Evolutionary conservation across 1,140 invertebrate species (phyloP).

Genomic region (Psix sp.): DNA sequence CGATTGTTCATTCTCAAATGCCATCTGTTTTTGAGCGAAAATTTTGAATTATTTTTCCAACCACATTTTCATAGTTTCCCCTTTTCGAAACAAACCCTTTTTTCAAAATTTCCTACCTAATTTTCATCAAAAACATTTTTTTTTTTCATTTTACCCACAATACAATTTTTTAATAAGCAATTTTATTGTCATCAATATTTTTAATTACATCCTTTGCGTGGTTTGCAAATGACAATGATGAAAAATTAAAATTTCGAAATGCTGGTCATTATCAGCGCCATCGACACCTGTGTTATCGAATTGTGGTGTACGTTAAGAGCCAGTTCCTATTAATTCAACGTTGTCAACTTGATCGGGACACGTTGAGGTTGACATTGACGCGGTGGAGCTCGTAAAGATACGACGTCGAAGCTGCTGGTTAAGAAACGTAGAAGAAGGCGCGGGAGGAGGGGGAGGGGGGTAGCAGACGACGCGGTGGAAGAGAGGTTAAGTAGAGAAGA

Average conservation of each 20-base stretch:
- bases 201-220: too few species aligned
- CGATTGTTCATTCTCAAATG: too few species aligned
- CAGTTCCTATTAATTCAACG: conserved; percentile 58
- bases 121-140: too few species aligned
- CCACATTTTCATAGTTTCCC: too few species aligned
- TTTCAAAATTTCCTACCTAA: too few species aligned
- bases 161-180: too few species aligned
- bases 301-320: conserved; percentile 33
- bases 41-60: too few species aligned
- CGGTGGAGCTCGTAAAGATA: conserved; percentile 47
- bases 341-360: conserved; percentile 55
- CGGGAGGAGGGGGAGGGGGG: conserved; percentile 43
- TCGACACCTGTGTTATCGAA: conserved; percentile 52
- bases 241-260: conserved; percentile 15
- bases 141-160: too few species aligned
- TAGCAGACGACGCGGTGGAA: conserved; percentile 57
- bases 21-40: too few species aligned
- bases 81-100: too few species aligned
- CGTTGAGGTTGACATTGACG: conserved; percentile 54
- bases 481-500: conserved; percentile 66
- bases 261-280: conserved; percentile 33
- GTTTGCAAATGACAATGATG: too few species aligned
- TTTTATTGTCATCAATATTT: too few species aligned
- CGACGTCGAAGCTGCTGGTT: conserved; percentile 58
- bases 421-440: conserved; percentile 61